phyloP scores from a whole-genome alignment of 2,797 vertebrate genomes.

The Sciurus vulgaris region DNA sequence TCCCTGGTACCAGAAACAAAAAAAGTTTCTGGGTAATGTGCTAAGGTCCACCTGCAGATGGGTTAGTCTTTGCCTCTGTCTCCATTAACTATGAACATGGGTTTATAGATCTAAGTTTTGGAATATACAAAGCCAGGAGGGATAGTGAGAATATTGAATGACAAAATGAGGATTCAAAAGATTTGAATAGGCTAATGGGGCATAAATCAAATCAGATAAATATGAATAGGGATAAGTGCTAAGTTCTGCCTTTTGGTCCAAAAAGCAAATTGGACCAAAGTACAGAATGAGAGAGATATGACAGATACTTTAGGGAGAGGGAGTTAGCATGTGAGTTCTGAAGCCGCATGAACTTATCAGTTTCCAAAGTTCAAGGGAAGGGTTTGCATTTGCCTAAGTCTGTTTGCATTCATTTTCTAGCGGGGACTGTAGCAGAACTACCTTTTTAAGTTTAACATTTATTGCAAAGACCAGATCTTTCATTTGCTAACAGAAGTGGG shows the following conservation, averaged over 20 bases:
- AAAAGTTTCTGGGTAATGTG: background rate
- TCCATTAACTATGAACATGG: background rate
- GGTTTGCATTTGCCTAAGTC: constrained; percentile 68
- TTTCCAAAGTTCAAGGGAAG: constrained; percentile 68
- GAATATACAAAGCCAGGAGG: background rate
- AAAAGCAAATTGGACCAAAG: background rate
- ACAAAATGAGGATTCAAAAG: background rate
- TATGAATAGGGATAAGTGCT: background rate
- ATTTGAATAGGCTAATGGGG: background rate
- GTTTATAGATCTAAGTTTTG: background rate
- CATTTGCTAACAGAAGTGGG: background rate
- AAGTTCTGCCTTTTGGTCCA: background rate
- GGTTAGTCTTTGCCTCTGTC: background rate
- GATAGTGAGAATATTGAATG: background rate
- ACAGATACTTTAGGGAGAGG: background rate
- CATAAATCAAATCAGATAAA: background rate
- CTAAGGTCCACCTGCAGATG: background rate
- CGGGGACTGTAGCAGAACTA: background rate
- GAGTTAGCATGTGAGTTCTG: background rate
- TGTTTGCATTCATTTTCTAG: constrained; percentile 69
- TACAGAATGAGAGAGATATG: background rate
- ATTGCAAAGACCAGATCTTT: background rate
- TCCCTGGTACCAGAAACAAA: too few species aligned
- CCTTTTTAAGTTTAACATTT: background rate
- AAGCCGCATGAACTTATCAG: constrained; percentile 53